phyloP scores from a whole-genome alignment of 1,140 invertebrate species.

The Ditylenchus dipsaci region DNA sequence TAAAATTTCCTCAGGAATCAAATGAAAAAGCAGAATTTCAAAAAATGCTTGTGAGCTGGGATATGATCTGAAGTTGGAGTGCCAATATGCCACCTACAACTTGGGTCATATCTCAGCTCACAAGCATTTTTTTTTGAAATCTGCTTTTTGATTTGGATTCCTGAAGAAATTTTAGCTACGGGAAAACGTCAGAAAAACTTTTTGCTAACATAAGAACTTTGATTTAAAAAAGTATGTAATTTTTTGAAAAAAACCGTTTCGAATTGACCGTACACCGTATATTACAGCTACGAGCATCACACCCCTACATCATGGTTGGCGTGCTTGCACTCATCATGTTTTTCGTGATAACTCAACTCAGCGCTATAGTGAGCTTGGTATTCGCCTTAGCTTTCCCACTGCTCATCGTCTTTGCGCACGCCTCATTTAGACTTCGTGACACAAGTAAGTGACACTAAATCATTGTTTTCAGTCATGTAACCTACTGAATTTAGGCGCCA shows the following conservation, averaged over 20 bases:
- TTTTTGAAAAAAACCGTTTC: neutral
- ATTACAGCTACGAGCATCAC: conserved; percentile 37
- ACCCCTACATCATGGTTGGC: conserved; percentile 32
- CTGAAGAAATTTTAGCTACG: neutral
- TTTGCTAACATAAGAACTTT: too few species aligned
- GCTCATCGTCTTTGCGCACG: conserved; percentile 70
- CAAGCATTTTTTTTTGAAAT: neutral
- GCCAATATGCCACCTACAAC: too few species aligned
- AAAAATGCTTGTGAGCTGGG: too few species aligned
- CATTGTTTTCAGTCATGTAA: too few species aligned
- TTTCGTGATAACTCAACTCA: conserved; percentile 25
- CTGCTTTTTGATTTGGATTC: neutral
- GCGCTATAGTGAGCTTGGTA: conserved; percentile 32
- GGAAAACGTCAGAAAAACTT: too few species aligned
- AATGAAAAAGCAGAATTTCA: too few species aligned
- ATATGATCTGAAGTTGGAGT: too few species aligned
- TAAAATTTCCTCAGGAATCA: too few species aligned
- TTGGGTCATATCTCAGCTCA: too few species aligned
- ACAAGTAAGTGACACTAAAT: too few species aligned
- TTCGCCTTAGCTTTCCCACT: conserved; percentile 37
- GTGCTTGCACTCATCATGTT: conserved; percentile 25
- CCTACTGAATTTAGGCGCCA: too few species aligned
- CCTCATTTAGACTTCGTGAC: conserved; percentile 70
- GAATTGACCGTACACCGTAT: neutral
- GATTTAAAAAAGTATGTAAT: neutral